A percentile compares a stretch with the other conserved stretches of the same genome.
Conservation (phyloP, 2,113 vertebrate species). For the Brachionichthys hirsutus region DNA sequence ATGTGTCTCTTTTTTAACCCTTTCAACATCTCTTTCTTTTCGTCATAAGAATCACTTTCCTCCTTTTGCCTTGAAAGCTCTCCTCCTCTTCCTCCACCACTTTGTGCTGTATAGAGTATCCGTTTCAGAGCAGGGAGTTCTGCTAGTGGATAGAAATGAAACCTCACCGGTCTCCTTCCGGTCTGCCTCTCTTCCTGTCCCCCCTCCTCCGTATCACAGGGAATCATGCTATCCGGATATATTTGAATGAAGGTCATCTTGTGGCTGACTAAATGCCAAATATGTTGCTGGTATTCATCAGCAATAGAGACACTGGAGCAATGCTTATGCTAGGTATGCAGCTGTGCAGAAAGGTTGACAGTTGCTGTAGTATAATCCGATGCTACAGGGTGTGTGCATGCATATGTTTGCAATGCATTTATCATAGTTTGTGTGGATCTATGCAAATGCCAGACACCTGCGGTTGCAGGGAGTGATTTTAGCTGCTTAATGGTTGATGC, state of each 20-base stretch:
- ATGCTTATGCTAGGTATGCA: conserved; percentile 43
- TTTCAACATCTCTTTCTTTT: neutral
- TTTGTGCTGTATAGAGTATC: conserved; percentile 51
- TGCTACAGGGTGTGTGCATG: conserved; percentile 10
- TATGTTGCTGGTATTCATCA: conserved; percentile 37
- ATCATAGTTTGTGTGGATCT: conserved; percentile 10
- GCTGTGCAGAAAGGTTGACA: conserved; percentile 49
- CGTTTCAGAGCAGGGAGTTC: conserved; percentile 53
- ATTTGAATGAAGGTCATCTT: conserved; percentile 67
- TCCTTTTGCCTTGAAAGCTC: conserved; percentile 57
- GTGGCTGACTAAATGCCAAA: conserved; percentile 55
- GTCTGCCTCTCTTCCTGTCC: neutral
- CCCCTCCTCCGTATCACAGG: conserved; percentile 29
- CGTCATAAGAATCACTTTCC: conserved; percentile 19
- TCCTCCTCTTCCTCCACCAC: conserved; percentile 12
- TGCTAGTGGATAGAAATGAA: conserved; percentile 49
- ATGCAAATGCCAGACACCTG: conserved; percentile 29
- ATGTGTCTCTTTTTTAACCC: neutral
- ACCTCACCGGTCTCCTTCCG: conserved; percentile 9
- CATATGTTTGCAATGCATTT: conserved; percentile 12
- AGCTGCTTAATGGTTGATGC: conserved; percentile 39
- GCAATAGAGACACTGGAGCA: conserved; percentile 46
- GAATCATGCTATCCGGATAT: conserved; percentile 47
- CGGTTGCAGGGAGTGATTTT: conserved; percentile 24
- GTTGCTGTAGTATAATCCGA: conserved; percentile 32